These are phyloP conservation scores for Spea hammondii DNA, from an alignment of 2,797 vertebrate species.

Conservation along the genomic window DNA sequence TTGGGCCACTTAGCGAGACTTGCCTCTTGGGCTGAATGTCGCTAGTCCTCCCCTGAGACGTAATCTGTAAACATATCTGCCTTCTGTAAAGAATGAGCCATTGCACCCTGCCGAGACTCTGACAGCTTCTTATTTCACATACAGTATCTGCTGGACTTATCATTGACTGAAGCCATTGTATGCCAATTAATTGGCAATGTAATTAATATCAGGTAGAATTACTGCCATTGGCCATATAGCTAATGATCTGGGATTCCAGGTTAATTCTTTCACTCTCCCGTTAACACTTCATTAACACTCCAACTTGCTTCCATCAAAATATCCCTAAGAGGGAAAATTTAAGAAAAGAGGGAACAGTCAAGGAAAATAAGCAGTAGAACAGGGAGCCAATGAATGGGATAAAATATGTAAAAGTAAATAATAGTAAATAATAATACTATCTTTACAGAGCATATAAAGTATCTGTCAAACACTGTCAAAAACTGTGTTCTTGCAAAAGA, in stretches of 20 bases:
- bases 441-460: slow-evolving; percentile 1
- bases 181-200: slow-evolving; percentile 84
- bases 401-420: slow-evolving; percentile 54
- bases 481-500: slow-evolving; percentile 70
- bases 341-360: slow-evolving; percentile 59
- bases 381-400: slow-evolving; percentile 54
- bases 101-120: slow-evolving; percentile 4
- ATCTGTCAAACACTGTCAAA: slow-evolving; percentile 2
- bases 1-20: too few relatives aligned
- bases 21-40: too few relatives aligned
- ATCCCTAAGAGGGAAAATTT: slow-evolving; percentile 70
- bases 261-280: slow-evolving; percentile 69
- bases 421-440: slow-evolving; percentile 57
- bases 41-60: background rate
- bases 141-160: slow-evolving; percentile 44
- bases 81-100: slow-evolving; percentile 28
- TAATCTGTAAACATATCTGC: slow-evolving; percentile 7
- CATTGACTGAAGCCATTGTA: slow-evolving; percentile 49
- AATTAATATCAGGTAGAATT: slow-evolving; percentile 83
- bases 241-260: slow-evolving; percentile 84
- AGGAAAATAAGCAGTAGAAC: slow-evolving; percentile 57
- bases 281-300: slow-evolving; percentile 70
- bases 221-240: slow-evolving; percentile 68
- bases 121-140: slow-evolving; percentile 46
- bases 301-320: slow-evolving; percentile 69